Percentiles rank a stretch among this genome's conserved stretches.
Evolutionary conservation across 2,113 vertebrate genomes (phyloP).

Genomic region (Cyprichromis sp.): DNA sequence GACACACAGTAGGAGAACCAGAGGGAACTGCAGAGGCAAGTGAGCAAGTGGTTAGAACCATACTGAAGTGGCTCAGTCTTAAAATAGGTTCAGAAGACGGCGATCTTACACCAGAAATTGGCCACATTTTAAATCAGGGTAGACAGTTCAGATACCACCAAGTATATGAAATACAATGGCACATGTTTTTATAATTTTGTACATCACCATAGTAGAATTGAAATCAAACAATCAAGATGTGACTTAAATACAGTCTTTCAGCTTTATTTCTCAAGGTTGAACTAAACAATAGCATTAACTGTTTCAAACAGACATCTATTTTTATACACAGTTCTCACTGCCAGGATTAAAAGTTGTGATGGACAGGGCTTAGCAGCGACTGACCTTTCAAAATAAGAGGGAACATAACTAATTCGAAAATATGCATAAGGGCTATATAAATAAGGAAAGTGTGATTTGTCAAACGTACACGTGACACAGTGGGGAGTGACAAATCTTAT

Average conservation of each 20-base stretch:
- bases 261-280: background rate
- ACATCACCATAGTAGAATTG: background rate
- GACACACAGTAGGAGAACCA: background rate
- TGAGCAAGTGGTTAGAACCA: background rate
- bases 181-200: background rate
- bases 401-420: background rate
- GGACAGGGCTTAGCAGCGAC: background rate
- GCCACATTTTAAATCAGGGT: background rate
- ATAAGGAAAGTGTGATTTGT: background rate
- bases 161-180: background rate
- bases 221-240: background rate
- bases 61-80: background rate
- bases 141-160: background rate
- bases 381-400: background rate
- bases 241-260: background rate
- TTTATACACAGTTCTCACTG: background rate
- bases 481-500: background rate
- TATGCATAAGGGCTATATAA: background rate
- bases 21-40: background rate
- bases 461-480: background rate
- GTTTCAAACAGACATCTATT: background rate
- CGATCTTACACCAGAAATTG: background rate
- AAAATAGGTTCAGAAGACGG: background rate
- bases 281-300: background rate
- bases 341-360: background rate